Conservation (phyloP, 2,888 invertebrate genomes). For the Eristalis arbustorum region DNA sequence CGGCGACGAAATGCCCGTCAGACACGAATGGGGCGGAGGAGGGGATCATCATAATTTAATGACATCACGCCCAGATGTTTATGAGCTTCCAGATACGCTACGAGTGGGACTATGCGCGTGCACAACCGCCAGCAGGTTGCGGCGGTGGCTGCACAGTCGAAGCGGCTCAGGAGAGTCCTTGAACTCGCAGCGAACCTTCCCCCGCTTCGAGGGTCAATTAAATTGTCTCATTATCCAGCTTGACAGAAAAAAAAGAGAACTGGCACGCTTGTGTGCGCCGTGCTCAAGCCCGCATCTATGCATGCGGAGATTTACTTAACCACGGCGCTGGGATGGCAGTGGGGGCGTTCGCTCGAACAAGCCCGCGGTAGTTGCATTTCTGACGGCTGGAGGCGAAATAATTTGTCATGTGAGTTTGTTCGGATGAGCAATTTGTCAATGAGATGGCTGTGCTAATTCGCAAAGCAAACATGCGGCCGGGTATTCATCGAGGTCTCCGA, state of each 20-base stretch:
- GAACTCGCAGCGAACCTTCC: not conserved
- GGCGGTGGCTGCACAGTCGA: not conserved
- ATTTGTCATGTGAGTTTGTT: not conserved
- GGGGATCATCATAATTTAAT: not conserved
- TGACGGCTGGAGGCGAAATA: not conserved
- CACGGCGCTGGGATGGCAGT: not conserved
- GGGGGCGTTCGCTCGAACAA: not conserved
- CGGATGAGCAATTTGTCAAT: not conserved
- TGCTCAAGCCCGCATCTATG: conserved; percentile 10
- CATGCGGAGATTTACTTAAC: conserved; percentile 11
- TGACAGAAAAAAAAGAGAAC: not conserved
- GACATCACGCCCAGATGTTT: not conserved
- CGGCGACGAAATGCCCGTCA: not conserved
- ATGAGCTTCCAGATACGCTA: not conserved
- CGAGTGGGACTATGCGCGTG: not conserved
- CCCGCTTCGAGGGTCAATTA: not conserved
- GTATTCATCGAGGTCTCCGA: not conserved
- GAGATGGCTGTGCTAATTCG: not conserved
- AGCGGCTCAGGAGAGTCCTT: not conserved
- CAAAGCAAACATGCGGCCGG: not conserved
- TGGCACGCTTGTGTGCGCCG: not conserved
- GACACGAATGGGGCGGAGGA: not conserved
- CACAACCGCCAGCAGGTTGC: not conserved
- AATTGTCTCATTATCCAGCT: not conserved
- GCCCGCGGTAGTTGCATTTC: not conserved